These are phyloP conservation scores for Lutjanus erythropterus DNA, from an alignment of 2,113 vertebrate species.

Conservation along the genomic window DNA sequence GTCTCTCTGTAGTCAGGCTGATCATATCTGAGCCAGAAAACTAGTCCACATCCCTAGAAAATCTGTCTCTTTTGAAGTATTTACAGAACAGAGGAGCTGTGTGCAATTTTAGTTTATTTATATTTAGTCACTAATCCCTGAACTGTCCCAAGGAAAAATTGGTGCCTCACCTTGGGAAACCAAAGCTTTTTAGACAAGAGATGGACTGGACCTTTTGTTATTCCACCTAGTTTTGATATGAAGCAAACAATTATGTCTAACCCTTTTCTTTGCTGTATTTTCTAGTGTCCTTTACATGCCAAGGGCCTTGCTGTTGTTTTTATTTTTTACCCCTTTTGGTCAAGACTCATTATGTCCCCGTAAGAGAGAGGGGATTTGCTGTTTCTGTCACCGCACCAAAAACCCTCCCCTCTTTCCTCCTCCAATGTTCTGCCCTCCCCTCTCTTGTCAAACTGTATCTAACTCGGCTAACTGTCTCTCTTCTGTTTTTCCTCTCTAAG, in stretches of 20 bases:
- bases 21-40: not conserved
- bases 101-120: too few species aligned
- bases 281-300: slow-evolving; percentile 42
- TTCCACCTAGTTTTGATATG: not conserved
- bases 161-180: not conserved
- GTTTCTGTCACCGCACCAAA: slow-evolving; percentile 16
- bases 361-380: slow-evolving; percentile 20
- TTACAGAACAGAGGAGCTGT: not conserved
- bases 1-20: not conserved
- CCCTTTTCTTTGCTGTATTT: slow-evolving; percentile 51
- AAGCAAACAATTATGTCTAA: slow-evolving; percentile 35
- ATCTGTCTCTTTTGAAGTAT: not conserved
- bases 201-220: not conserved
- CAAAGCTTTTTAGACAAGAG: not conserved
- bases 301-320: slow-evolving; percentile 18
- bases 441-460: slow-evolving; percentile 62
- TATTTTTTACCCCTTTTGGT: not conserved
- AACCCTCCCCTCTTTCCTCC: not conserved
- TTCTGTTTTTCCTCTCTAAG: slow-evolving; percentile 76
- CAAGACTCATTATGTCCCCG: slow-evolving; percentile 34
- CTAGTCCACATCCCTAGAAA: not conserved
- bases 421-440: slow-evolving; percentile 22
- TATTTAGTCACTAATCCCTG: not conserved
- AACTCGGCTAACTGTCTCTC: slow-evolving; percentile 71
- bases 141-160: not conserved